A percentile compares a stretch with the other conserved stretches of the same genome.
Evolutionary conservation across 2,888 invertebrate species (phyloP).

Genomic region (Luperina testacea): DNA sequence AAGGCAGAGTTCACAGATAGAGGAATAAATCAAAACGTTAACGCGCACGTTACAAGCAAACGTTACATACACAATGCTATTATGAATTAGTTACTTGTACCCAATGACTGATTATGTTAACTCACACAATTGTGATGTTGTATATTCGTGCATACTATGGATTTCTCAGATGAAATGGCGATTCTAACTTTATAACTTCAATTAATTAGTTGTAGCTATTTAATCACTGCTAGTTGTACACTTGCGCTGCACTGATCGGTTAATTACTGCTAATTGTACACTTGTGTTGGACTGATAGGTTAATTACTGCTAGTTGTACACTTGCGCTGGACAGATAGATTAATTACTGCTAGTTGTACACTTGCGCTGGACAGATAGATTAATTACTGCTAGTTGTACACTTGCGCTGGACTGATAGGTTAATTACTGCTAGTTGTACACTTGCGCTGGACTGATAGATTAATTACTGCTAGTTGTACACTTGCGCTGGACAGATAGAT

Average conservation of each 20-base stretch:
- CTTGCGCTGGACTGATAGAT: too few species aligned
- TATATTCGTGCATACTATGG: constrained; percentile 15
- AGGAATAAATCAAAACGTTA: background rate
- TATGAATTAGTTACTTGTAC: constrained; percentile 42
- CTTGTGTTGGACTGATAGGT: too few species aligned
- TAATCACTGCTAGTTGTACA: constrained; percentile 1
- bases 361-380: too few species aligned
- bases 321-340: too few species aligned
- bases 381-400: constrained; percentile 1
- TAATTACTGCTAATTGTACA: constrained; percentile 1
- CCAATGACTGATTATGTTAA: constrained; percentile 38
- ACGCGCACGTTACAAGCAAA: constrained; percentile 44
- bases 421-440: background rate
- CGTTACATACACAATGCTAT: constrained; percentile 31
- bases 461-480: constrained; percentile 1
- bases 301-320: constrained; percentile 1
- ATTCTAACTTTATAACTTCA: background rate
- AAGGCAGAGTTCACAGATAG: background rate
- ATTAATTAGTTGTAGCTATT: background rate
- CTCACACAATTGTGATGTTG: constrained; percentile 10
- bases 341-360: constrained; percentile 1
- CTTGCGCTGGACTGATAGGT: too few species aligned
- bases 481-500: too few species aligned
- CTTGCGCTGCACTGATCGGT: too few species aligned
- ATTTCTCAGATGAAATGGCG: constrained; percentile 13